These are phyloP conservation scores for Aleiodes leptofemur DNA, from an alignment of 2,888 invertebrate species.

Conservation along the genomic window DNA sequence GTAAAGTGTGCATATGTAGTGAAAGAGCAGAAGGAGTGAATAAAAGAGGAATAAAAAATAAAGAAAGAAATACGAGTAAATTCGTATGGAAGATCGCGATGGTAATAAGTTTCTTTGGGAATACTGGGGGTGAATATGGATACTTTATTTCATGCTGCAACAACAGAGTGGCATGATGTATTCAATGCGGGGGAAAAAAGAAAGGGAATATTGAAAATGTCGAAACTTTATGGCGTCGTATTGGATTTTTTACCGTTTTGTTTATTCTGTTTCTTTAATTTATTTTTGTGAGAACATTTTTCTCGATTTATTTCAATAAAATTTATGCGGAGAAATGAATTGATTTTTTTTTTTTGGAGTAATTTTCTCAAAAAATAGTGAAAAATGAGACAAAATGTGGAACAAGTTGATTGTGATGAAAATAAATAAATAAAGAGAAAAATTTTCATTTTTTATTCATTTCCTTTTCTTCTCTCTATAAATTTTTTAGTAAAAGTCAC, in stretches of 20 bases:
- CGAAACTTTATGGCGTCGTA: too few species aligned
- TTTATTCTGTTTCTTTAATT: neutral
- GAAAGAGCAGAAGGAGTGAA: conserved; percentile 24
- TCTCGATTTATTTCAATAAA: neutral
- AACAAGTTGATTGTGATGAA: too few species aligned
- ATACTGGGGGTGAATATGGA: conserved; percentile 56
- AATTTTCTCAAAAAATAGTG: too few species aligned
- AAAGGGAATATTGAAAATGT: conserved; percentile 7
- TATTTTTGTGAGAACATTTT: neutral
- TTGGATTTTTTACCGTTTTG: too few species aligned
- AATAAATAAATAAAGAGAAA: too few species aligned
- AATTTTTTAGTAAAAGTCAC: too few species aligned
- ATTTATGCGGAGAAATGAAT: neutral
- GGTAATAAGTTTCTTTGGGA: conserved; percentile 69
- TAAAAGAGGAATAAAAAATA: neutral
- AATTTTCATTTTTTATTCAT: too few species aligned
- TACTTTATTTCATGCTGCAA: conserved; percentile 64
- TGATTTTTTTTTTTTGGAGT: neutral
- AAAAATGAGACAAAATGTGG: too few species aligned
- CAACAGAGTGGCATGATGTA: conserved; percentile 40
- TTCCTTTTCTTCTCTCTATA: too few species aligned
- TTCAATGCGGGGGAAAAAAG: neutral
- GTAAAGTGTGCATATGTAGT: conserved; percentile 15
- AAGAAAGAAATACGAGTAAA: conserved; percentile 35
- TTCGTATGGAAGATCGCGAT: conserved; percentile 49